These are phyloP conservation scores for Drosophila basisetae DNA, from an alignment of 2,888 invertebrate genomes.

Conservation along the genomic window DNA sequence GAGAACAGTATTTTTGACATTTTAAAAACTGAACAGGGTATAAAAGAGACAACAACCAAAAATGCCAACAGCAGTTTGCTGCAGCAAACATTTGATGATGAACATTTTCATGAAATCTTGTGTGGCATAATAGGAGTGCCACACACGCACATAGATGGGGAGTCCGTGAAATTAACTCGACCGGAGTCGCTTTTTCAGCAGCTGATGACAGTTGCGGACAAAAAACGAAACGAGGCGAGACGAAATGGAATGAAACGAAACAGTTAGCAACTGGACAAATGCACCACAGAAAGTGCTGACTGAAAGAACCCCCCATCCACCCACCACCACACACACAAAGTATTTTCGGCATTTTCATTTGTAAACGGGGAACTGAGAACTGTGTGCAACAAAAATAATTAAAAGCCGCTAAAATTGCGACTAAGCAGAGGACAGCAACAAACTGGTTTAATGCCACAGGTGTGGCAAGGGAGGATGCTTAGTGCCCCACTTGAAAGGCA, in stretches of 20 bases:
- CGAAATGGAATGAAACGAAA: conserved; percentile 1
- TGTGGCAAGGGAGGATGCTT: not conserved
- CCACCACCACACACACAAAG: not conserved
- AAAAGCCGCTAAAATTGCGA: conserved; percentile 68
- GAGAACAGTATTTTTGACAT: not conserved
- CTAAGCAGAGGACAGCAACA: conserved; percentile 41
- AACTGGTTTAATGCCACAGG: conserved; percentile 21
- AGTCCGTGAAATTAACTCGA: conserved; percentile 55
- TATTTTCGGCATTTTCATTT: conserved; percentile 63
- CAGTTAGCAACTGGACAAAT: conserved; percentile 20
- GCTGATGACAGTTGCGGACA: conserved; percentile 47
- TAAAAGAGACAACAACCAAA: conserved; percentile 29
- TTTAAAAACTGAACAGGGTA: conserved; percentile 21
- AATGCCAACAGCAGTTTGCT: conserved; percentile 52
- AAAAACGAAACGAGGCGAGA: not conserved
- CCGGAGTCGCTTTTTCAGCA: conserved; percentile 44
- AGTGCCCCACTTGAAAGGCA: conserved; percentile 34
- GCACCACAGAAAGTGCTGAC: conserved; percentile 39
- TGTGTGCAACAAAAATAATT: conserved; percentile 67
- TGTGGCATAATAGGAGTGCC: conserved; percentile 5
- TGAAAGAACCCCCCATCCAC: not conserved
- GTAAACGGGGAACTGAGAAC: conserved; percentile 38
- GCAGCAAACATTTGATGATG: conserved; percentile 21
- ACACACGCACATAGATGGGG: conserved; percentile 5
- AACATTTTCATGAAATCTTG: not conserved